These are phyloP conservation scores for Homarus americanus DNA, from an alignment of 1,140 invertebrate species.

Conservation along the genomic window DNA sequence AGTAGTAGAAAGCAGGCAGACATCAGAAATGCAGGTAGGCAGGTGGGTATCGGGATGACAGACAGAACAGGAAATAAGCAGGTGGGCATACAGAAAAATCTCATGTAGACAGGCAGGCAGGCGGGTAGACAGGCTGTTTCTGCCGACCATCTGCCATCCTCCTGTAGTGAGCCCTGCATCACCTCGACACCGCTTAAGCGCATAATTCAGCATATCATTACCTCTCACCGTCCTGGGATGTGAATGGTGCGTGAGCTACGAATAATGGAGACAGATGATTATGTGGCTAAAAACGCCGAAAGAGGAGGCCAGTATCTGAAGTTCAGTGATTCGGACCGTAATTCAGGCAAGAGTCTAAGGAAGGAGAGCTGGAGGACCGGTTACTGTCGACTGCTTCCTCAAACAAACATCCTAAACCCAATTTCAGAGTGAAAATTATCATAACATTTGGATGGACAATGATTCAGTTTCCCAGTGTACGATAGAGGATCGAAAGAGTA, in stretches of 20 bases:
- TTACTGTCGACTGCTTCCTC: not conserved
- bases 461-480: too few species aligned
- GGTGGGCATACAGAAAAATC: too few species aligned
- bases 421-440: too few species aligned
- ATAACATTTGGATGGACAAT: too few species aligned
- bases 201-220: not conserved
- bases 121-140: not conserved
- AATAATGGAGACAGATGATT: conserved; percentile 18
- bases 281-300: conserved; percentile 8
- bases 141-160: conserved; percentile 20
- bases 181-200: not conserved
- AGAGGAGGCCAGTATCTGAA: conserved; percentile 4
- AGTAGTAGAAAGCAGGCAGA: too few species aligned
- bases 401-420: too few species aligned
- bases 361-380: not conserved
- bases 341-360: conserved; percentile 1
- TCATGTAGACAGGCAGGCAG: not conserved
- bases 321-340: conserved; percentile 20
- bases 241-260: not conserved
- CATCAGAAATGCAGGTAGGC: too few species aligned
- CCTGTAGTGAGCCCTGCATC: not conserved
- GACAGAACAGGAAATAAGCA: not conserved
- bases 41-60: too few species aligned
- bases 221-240: not conserved
- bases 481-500: too few species aligned